Base-by-base conservation (phyloP, 2,113 vertebrate genomes). In the Laticauda laticaudata region DNA sequence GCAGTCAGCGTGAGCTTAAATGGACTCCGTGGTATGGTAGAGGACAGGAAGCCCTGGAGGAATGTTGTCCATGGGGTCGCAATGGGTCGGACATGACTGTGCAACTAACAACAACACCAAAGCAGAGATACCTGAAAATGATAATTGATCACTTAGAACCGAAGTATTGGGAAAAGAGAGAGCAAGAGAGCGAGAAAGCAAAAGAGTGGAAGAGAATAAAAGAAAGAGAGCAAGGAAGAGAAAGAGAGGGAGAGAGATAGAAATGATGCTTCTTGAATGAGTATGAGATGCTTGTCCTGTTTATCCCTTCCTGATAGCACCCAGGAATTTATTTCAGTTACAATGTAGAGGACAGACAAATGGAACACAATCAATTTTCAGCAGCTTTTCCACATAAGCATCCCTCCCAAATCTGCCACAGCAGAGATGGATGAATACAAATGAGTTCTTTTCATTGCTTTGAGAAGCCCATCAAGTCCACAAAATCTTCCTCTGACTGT, bases 251-350 rank as follows among this genome's bases (percentile, higher is more conserved):
- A 56, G n/a, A 85, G 20, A 45, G 18, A 85, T 6, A 86, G 75
- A 85, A 34, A 86, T 2, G 0, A 7, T 75, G 34, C 0, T 3
- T 59, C 9, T 0, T 89, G 61, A 89, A 23, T 23, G 24, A 59
- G 91, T 88, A 29, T 9, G 8, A 2, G 0, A 53, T 43, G 1
- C 0, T 90, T 6, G 0, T 88, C 53, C 88, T 93, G 26, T 2
- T 93, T 90, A 61, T 14, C 23, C 57, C 61, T 93, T 95, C 89
- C n/a, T n/a, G 23, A 3, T 43, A 69, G 48, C 1, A 64, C 57
- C 59, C 18, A 75, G 7, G 15, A 20, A 93, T 92, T 92, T 94
- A 92, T 91, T 93, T 57, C 59, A 43, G 48, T 64, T 92, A 88
- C 94, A 81, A 94, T 51, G 89, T 23, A 64, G 24, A 55, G 1